Percentiles rank a stretch among this genome's conserved stretches.
phyloP scores from a whole-genome alignment of 2,797 vertebrate genomes.

The Neosalanx taihuensis region DNA sequence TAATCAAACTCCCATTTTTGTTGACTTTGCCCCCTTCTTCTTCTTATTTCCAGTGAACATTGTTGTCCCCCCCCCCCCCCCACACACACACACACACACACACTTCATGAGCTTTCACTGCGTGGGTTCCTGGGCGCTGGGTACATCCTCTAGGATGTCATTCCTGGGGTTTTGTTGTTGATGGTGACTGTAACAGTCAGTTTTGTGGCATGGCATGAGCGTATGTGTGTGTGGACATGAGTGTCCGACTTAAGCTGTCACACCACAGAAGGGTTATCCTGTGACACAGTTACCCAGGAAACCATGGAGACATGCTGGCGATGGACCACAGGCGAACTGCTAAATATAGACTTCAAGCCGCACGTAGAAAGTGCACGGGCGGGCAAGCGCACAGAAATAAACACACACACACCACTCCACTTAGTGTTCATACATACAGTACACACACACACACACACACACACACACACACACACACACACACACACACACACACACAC shows the following conservation, averaged over 20 bases:
- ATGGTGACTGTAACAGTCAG: background rate
- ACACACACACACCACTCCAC: background rate
- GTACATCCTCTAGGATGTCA: too few relatives aligned
- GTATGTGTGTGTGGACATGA: background rate
- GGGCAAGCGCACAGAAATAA: background rate
- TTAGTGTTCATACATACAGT: background rate
- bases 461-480: background rate
- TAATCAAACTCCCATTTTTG: background rate
- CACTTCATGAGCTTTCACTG: background rate
- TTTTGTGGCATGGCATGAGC: background rate
- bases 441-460: background rate
- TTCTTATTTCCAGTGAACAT: constrained; percentile 8
- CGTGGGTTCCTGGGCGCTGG: background rate
- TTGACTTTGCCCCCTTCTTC: constrained; percentile 7
- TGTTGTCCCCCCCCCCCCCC: background rate
- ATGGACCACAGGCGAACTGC: background rate
- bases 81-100: too few relatives aligned
- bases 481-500: background rate
- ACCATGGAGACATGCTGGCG: constrained; percentile 10
- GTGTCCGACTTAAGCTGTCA: background rate
- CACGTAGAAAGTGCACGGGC: background rate
- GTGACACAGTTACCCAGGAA: constrained; percentile 11
- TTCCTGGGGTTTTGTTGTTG: background rate
- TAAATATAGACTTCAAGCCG: background rate
- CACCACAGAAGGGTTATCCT: background rate